Conservation (phyloP, 1,140 invertebrate species). For the Capitella teleta region DNA sequence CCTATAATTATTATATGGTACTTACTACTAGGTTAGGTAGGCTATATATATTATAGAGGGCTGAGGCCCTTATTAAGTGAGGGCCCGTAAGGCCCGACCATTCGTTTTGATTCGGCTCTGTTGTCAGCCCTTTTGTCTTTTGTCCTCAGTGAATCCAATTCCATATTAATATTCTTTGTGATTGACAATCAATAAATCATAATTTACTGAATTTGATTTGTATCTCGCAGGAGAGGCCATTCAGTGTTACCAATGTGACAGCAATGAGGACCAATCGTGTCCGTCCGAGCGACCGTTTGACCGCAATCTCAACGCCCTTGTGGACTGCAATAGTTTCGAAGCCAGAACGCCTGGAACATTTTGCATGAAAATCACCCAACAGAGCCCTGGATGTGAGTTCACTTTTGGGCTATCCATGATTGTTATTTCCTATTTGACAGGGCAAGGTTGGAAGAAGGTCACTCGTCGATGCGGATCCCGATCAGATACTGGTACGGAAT, state of each 20-base stretch:
- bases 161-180: too few species aligned
- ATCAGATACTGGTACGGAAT: slow-evolving; percentile 31
- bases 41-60: too few species aligned
- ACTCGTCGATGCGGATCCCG: slow-evolving; percentile 39
- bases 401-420: neutral
- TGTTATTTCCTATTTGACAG: too few species aligned
- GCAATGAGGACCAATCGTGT: slow-evolving; percentile 41
- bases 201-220: too few species aligned
- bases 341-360: slow-evolving; percentile 38
- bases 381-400: slow-evolving; percentile 41
- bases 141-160: too few species aligned
- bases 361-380: slow-evolving; percentile 40
- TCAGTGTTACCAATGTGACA: slow-evolving; percentile 43
- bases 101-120: too few species aligned
- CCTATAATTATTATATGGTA: too few species aligned
- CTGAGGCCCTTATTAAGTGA: too few species aligned
- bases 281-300: slow-evolving; percentile 32
- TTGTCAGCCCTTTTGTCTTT: too few species aligned
- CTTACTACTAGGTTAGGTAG: too few species aligned
- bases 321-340: slow-evolving; percentile 41
- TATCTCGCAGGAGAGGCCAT: slow-evolving; percentile 30
- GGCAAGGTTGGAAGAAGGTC: slow-evolving; percentile 39
- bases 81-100: too few species aligned
- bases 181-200: too few species aligned
- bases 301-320: slow-evolving; percentile 33